A percentile compares a stretch with the other conserved stretches of the same genome.
phyloP scores from a whole-genome alignment of 1,140 invertebrate species.

The Eumaeus atala region DNA sequence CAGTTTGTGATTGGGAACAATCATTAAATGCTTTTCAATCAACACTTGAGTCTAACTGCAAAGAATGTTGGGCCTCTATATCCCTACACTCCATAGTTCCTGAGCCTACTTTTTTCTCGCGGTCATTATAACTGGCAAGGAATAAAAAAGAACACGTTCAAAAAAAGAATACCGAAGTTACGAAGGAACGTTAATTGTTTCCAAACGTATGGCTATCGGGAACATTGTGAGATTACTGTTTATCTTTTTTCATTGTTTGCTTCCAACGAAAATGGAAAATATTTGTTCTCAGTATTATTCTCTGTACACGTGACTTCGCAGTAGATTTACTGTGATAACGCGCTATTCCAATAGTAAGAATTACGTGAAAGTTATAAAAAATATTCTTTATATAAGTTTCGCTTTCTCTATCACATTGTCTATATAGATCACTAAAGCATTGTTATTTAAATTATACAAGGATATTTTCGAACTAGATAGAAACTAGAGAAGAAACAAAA shows the following conservation, averaged over 20 bases:
- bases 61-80: too few relatives aligned
- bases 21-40: too few relatives aligned
- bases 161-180: slow-evolving; percentile 37
- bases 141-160: slow-evolving; percentile 38
- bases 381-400: too few relatives aligned
- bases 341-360: neutral
- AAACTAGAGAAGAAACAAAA: too few relatives aligned
- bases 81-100: slow-evolving; percentile 21
- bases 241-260: slow-evolving; percentile 5
- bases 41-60: too few relatives aligned
- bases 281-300: slow-evolving; percentile 6
- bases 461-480: too few relatives aligned
- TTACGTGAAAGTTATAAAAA: too few relatives aligned
- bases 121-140: slow-evolving; percentile 52
- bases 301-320: neutral
- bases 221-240: neutral
- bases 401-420: too few relatives aligned
- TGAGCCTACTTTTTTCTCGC: slow-evolving; percentile 46
- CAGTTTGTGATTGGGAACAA: too few relatives aligned
- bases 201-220: slow-evolving; percentile 15
- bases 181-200: slow-evolving; percentile 50
- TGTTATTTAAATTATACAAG: too few relatives aligned
- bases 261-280: slow-evolving; percentile 2
- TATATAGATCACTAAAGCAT: too few relatives aligned
- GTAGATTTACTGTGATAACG: neutral